These are phyloP conservation scores for Stenotaenia linearis DNA, from an alignment of 2,888 invertebrate genomes.

Conservation along the genomic window DNA sequence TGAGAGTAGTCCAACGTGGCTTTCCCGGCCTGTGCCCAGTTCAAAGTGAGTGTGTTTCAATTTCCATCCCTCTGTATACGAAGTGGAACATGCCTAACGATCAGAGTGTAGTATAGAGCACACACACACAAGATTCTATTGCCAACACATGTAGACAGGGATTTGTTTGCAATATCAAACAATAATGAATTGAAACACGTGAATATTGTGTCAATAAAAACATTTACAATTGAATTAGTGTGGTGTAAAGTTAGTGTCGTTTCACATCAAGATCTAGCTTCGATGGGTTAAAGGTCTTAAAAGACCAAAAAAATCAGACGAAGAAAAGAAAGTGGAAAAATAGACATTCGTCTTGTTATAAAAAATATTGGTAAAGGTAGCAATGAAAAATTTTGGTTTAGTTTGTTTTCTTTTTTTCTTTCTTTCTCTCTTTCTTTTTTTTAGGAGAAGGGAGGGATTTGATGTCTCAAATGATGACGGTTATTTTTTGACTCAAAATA, in stretches of 20 bases:
- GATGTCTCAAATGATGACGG: too few relatives aligned
- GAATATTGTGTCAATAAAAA: slow-evolving; percentile 1
- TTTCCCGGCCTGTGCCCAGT: slow-evolving; percentile 24
- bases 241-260: neutral
- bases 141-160: slow-evolving; percentile 26
- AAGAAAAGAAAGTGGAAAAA: too few relatives aligned
- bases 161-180: slow-evolving; percentile 20
- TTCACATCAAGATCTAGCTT: neutral
- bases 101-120: slow-evolving; percentile 24
- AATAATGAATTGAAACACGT: slow-evolving; percentile 19
- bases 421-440: too few relatives aligned
- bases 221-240: neutral
- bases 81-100: slow-evolving; percentile 16
- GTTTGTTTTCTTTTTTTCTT: too few relatives aligned
- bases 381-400: too few relatives aligned
- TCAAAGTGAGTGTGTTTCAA: slow-evolving; percentile 26
- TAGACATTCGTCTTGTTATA: too few relatives aligned
- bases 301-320: too few relatives aligned
- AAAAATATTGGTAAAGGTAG: too few relatives aligned
- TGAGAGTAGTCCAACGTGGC: slow-evolving; percentile 24
- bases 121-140: slow-evolving; percentile 24
- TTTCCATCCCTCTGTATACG: neutral
- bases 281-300: neutral
- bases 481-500: too few relatives aligned
- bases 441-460: too few relatives aligned